phyloP scores from a whole-genome alignment of 2,888 invertebrate genomes.

The Drosophila villosipedis region DNA sequence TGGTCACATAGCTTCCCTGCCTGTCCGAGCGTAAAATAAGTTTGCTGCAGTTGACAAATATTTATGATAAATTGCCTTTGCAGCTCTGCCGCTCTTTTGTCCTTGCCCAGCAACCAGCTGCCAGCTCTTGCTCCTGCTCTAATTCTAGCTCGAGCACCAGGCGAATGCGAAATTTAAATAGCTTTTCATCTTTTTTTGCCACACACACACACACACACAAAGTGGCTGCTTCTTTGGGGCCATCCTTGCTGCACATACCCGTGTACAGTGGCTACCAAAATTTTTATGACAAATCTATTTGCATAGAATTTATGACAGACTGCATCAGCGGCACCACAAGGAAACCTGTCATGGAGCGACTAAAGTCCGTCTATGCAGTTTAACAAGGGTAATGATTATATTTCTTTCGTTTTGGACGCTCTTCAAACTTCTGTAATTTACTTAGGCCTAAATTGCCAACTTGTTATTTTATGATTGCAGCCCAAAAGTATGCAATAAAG shows the following conservation, averaged over 20 bases:
- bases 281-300: conserved; percentile 73
- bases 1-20: conserved; percentile 41
- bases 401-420: neutral
- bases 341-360: conserved; percentile 42
- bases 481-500: conserved; percentile 5
- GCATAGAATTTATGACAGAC: conserved; percentile 67
- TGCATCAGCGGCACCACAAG: conserved; percentile 39
- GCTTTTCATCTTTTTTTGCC: conserved; percentile 61
- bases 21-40: conserved; percentile 77
- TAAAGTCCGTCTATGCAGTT: conserved; percentile 55
- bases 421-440: neutral
- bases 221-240: conserved; percentile 20
- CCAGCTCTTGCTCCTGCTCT: neutral
- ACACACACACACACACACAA: conserved; percentile 23
- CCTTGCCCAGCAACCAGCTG: conserved; percentile 28
- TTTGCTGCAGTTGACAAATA: conserved; percentile 79
- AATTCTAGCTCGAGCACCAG: conserved; percentile 20
- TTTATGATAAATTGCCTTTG: conserved; percentile 81
- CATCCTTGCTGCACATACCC: conserved; percentile 12
- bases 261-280: conserved; percentile 49
- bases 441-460: neutral
- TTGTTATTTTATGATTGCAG: neutral
- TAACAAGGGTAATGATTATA: neutral
- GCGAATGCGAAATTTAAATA: conserved; percentile 74
- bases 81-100: conserved; percentile 41